phyloP scores from a whole-genome alignment of 2,888 invertebrate species.

The Himalopsyche kuldschensis region DNA sequence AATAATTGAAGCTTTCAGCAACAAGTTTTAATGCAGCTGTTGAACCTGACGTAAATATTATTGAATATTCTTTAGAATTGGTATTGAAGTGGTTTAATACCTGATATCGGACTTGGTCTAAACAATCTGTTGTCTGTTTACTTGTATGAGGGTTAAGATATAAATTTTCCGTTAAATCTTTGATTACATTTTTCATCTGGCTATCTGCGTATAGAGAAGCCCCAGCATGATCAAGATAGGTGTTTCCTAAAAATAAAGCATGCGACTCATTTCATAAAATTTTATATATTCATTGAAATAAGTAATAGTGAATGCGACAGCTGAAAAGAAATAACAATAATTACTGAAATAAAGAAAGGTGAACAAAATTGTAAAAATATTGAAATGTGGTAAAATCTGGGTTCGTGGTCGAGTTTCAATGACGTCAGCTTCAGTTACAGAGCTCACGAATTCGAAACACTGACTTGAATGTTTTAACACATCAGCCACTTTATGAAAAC shows the following conservation, averaged over 20 bases:
- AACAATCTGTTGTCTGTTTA: constrained; percentile 76
- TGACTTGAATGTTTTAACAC: too few species aligned
- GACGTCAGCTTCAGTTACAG: too few species aligned
- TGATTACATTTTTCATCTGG: constrained; percentile 67
- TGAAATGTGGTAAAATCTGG: too few species aligned
- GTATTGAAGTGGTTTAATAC: constrained; percentile 86
- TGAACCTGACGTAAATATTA: constrained; percentile 95
- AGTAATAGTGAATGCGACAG: too few species aligned
- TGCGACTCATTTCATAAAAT: too few species aligned
- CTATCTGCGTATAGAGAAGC: constrained; percentile 78
- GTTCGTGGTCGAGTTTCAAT: too few species aligned
- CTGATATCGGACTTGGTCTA: constrained; percentile 83
- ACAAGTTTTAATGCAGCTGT: constrained; percentile 83
- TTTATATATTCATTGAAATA: too few species aligned
- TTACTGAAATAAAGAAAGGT: too few species aligned
- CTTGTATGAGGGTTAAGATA: constrained; percentile 93
- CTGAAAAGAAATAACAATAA: too few species aligned
- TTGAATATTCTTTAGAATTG: constrained; percentile 74
- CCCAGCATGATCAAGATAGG: constrained; percentile 90
- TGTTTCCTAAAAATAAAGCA: constrained; percentile 57
- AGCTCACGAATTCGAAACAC: too few species aligned
- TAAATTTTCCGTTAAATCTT: constrained; percentile 70
- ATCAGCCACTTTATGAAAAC: too few species aligned
- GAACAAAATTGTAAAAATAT: too few species aligned
- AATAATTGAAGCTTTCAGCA: constrained; percentile 77